Evolutionary conservation across 2,888 invertebrate genomes (phyloP), one percentile per base, ranked within the genome.

Genomic region (Lasioglossum calceatum): DNA sequence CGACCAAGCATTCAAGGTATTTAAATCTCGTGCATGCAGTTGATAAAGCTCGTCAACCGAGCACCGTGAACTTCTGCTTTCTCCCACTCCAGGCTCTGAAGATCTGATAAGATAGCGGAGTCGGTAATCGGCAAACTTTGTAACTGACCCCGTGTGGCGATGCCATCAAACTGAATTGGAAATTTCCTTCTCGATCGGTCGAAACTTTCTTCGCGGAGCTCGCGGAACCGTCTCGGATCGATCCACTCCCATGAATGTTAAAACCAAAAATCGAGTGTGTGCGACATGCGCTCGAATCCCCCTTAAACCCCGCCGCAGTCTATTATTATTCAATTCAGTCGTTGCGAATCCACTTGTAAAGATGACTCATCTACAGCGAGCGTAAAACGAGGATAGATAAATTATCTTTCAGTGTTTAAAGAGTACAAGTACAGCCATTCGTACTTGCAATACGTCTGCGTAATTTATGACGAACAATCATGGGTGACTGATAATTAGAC

Each of bases 51-150:
- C 64, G 27, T 61, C 61, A 58, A 77, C 12, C n/a, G 27, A 42
- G 75, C 75, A 42, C 10, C 42, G 75, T 2, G 58, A 42, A 76
- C 27, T 32, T 47, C 64, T 42, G 64, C 44, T 67, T 19, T 32
- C 36, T 16, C 67, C 23, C 67, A 2, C 19, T 36, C 36, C 3
- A 36, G 47, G 10, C 36, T 19, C n/a, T n/a, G 67, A 67, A 67
- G 47, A 78, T 78, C 77, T 42, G 84, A 82, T 83, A 79, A 83
- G 54, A 70, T 77, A 73, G 39, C 47, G 36, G 61, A 32, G 23
- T 27, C 64, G 67, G 82, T 79, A 77, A 84, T 78, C 84, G 82
- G 58, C 42, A 82, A 82, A 82, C 78, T 82, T 74, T n/a, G 70
- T 71, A 78, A 82, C 82, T 75, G 82, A 82, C 71, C 78, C 58